Conservation (phyloP, 2,888 invertebrate genomes). For the Mellilla xanthometata region DNA sequence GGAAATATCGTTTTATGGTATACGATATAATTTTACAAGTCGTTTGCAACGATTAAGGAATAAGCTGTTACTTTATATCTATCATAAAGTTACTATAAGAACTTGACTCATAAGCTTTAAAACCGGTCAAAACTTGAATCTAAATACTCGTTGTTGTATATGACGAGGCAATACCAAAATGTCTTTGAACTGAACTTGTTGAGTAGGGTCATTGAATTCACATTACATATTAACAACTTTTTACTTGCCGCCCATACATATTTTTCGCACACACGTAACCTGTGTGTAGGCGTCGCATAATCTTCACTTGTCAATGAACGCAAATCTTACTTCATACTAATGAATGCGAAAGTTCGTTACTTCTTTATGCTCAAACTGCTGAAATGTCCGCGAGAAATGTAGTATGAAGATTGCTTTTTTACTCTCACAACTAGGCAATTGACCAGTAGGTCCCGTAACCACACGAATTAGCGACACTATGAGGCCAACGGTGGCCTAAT, state of each 20-base stretch:
- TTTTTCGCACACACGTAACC: constrained; percentile 34
- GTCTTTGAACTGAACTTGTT: constrained; percentile 11
- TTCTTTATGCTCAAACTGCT: too few relatives aligned
- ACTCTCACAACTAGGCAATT: too few relatives aligned
- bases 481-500: too few relatives aligned
- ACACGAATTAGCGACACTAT: too few relatives aligned
- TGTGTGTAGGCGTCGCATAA: constrained; percentile 34
- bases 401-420: too few relatives aligned
- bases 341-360: too few relatives aligned
- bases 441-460: too few relatives aligned
- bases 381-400: too few relatives aligned
- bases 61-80: not conserved
- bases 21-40: not conserved
- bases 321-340: too few relatives aligned
- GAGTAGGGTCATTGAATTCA: constrained; percentile 34
- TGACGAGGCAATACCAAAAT: constrained; percentile 9
- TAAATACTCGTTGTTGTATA: not conserved
- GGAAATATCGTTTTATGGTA: not conserved
- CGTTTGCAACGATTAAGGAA: not conserved
- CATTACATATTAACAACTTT: constrained; percentile 19
- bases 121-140: not conserved
- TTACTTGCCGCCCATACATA: constrained; percentile 32
- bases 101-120: too few relatives aligned
- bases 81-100: not conserved
- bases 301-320: constrained; percentile 13